Base-by-base conservation (phyloP, 2,113 vertebrate species). In the Prunella fulvescens region DNA sequence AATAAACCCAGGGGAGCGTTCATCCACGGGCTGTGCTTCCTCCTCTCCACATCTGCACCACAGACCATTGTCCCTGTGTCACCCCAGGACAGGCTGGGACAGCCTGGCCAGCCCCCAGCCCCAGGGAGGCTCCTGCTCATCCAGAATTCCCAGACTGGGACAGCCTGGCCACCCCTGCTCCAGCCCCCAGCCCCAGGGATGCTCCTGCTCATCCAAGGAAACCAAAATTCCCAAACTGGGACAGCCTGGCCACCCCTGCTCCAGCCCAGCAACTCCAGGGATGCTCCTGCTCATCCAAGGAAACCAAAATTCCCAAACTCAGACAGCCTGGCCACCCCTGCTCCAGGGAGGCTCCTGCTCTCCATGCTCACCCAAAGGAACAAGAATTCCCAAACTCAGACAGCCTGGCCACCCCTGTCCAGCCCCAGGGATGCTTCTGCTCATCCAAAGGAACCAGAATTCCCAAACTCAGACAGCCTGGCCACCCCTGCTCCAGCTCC, bases 271-370 rank as follows among this genome's bases (percentile, higher is more conserved):
- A 50, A 14, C 8, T 5, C 50, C 50, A 53, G 28, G 51, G 11
- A 31, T 31, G 17, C 28, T 53, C 51, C 26, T 53, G 29, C 19
- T 19, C 79, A n/a, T 2, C 48, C 2, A 0, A 14, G 14, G 35
- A 6, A 17, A 14, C 13, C 48, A 50, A 24, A 48, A 25, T 25
- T 48, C 47, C 45, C 47, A 25, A 7, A 48, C 10, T 48, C 23
- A 23, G 23, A 48, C 47, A 48, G 47, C 47, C 47, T 48, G 23
- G 23, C 47, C 47, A 48, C 12, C 47, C 47, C 47, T 48, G 47
- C 47, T 25, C 45, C 45, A 47, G 45, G 12, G 23, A 48, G 24
- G 23, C 47, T 48, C 47, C 23, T 48, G 47, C 23, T 48, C 47
- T 47, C 22, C 57, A 44, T 29, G 60, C 37, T 74, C 47, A 24